Percentiles rank a stretch among this genome's conserved stretches.
Evolutionary conservation across 2,797 vertebrate species (phyloP).

Genomic region (Tragelaphus eurycerus): DNA sequence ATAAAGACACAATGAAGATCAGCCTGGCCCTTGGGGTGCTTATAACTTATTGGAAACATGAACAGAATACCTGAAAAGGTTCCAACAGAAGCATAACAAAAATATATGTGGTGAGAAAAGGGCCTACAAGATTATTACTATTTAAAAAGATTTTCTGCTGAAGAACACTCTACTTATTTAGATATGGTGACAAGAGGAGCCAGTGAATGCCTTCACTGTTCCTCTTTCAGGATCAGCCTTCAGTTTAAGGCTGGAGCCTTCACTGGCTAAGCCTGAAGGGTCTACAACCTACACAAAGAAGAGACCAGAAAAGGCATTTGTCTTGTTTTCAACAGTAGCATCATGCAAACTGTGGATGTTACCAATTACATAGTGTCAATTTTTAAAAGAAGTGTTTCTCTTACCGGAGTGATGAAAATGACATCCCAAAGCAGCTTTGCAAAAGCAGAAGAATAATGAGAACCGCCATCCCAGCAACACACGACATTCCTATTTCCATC

Average conservation of each 20-base stretch:
- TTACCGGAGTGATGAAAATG: not conserved
- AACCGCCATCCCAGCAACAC: not conserved
- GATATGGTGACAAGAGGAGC: accelerated
- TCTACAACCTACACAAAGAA: not conserved
- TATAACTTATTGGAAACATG: too few species aligned
- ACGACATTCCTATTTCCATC: not conserved
- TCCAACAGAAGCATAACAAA: too few species aligned
- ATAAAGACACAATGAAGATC: too few species aligned
- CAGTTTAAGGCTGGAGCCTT: accelerated
- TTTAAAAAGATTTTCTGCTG: not conserved
- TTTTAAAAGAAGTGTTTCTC: not conserved
- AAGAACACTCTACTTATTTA: not conserved
- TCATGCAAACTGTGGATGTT: too few species aligned
- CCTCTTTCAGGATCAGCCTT: not conserved
- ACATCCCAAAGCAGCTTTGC: accelerated
- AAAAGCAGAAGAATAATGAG: not conserved
- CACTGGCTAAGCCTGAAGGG: not conserved
- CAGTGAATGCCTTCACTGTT: not conserved
- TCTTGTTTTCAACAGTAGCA: too few species aligned
- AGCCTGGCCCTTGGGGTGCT: too few species aligned
- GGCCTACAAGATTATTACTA: too few species aligned
- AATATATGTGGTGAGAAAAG: too few species aligned
- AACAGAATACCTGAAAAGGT: too few species aligned
- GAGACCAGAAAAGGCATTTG: too few species aligned
- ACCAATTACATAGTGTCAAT: too few species aligned